Conservation (phyloP, 2,113 vertebrate species). For the Anolis carolinensis region DNA sequence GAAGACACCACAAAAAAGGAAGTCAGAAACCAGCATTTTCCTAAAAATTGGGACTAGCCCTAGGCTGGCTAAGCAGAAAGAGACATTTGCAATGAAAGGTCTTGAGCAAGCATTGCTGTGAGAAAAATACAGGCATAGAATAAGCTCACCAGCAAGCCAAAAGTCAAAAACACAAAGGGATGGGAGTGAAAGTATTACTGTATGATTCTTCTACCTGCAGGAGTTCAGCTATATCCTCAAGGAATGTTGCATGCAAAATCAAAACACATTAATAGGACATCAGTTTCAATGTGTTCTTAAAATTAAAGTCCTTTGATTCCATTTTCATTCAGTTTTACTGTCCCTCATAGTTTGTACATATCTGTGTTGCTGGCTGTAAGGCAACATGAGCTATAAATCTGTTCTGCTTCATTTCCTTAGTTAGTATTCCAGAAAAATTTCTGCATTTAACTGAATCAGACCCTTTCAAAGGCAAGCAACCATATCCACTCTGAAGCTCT, state of each 20-base stretch:
- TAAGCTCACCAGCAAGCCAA: neutral
- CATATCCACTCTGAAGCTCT: constrained; percentile 46
- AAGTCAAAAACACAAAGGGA: neutral
- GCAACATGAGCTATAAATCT: constrained; percentile 56
- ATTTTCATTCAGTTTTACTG: constrained; percentile 55
- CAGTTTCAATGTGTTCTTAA: constrained; percentile 4
- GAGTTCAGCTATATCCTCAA: neutral
- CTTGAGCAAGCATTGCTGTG: neutral
- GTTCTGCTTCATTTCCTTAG: constrained; percentile 55
- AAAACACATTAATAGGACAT: neutral
- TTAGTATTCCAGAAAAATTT: constrained; percentile 60
- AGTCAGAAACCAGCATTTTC: neutral
- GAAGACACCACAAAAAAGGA: too few relatives aligned
- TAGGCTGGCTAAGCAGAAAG: neutral
- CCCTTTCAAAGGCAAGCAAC: constrained; percentile 49
- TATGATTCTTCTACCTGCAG: neutral
- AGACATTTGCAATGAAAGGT: neutral
- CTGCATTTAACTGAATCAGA: constrained; percentile 67
- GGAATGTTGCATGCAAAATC: neutral
- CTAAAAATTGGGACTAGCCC: neutral
- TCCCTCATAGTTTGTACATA: constrained; percentile 53
- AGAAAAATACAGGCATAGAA: neutral
- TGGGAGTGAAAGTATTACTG: neutral
- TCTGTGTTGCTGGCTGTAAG: constrained; percentile 34
- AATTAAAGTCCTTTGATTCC: constrained; percentile 47